phyloP scores from a whole-genome alignment of 2,797 vertebrate genomes.

The Acanthurus leucopareius region DNA sequence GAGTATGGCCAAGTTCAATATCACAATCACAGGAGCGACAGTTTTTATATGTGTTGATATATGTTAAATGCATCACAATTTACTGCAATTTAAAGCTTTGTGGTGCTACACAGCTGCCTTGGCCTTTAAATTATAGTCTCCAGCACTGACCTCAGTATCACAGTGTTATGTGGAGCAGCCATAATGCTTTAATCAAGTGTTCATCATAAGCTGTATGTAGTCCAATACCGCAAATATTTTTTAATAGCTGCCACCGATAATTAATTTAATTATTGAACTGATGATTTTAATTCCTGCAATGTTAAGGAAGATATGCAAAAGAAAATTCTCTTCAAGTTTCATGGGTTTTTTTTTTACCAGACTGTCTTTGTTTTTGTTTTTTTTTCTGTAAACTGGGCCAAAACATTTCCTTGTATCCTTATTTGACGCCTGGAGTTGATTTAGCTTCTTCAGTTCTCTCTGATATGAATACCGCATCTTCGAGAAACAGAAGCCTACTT shows the following conservation, averaged over 20 bases:
- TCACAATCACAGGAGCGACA: too few species aligned
- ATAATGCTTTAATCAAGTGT: background rate
- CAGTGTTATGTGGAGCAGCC: background rate
- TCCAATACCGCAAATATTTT: background rate
- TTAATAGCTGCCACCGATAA: background rate
- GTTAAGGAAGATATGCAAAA: background rate
- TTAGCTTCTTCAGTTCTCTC: background rate
- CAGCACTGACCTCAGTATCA: too few species aligned
- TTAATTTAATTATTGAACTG: background rate
- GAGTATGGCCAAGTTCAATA: too few species aligned
- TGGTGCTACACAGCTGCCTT: too few species aligned
- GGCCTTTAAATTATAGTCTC: too few species aligned
- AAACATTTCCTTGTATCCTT: background rate
- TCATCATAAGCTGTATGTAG: background rate
- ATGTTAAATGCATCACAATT: too few species aligned
- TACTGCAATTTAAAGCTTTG: too few species aligned
- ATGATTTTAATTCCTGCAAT: background rate
- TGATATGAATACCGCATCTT: background rate
- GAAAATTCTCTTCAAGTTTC: background rate
- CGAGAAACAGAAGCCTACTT: conserved; percentile 1
- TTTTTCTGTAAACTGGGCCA: background rate
- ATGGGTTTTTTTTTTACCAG: conserved; percentile 1
- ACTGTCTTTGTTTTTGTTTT: background rate
- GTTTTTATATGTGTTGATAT: too few species aligned
- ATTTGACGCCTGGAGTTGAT: background rate